Evolutionary conservation across 92 coral and sea anemone species (phyloP), one percentile per base, ranked within the genome.

Genomic region (Pocillopora grandis): DNA sequence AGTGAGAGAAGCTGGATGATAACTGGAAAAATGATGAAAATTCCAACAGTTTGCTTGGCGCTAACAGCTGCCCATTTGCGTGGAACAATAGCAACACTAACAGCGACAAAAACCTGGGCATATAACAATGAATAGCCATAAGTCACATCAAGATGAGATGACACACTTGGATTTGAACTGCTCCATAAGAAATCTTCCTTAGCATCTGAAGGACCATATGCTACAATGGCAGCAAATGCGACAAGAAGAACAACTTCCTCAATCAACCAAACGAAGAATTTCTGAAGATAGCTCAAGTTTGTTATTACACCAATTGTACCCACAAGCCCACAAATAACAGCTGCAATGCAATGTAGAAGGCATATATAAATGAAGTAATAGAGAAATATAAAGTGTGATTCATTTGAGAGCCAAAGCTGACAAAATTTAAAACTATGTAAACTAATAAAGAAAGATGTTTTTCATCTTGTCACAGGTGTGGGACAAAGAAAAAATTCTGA

Each of bases 41-140:
- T 67, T 56, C 79, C 64, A 31, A 92, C 80, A 15, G 90, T 92
- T 87, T 94, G 87, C 68, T 79, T 88, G 15, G 90, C 86, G 36
- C 80, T 87, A 52, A 83, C 62, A 36, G 63, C 75, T 4, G 85
- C 76, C 98, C 98, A 94, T 75, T 94, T 87, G 71, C 89, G 87
- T n/a, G 98, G 81, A 21, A 90, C 83, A 31, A 92, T 64, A 61
- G 94, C 92, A 27, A 94, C 77, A 48, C 95, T 93, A 36, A 92
- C 90, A 9, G 95, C 94, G 16, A 92, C 84, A 42, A 90, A 72
- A 13, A 94, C 90, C 71, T 94, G 95, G 8, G 93, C 90, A 78
- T 93, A 93, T 48, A 93, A 87, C 33, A 83, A 63, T 16, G 86
- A 63, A 72, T 52, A 65, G 69, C 88, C 88, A n/a, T 76, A 84